Conservation (phyloP, 2,113 vertebrate species). For the Phylloscopus trochilus region DNA sequence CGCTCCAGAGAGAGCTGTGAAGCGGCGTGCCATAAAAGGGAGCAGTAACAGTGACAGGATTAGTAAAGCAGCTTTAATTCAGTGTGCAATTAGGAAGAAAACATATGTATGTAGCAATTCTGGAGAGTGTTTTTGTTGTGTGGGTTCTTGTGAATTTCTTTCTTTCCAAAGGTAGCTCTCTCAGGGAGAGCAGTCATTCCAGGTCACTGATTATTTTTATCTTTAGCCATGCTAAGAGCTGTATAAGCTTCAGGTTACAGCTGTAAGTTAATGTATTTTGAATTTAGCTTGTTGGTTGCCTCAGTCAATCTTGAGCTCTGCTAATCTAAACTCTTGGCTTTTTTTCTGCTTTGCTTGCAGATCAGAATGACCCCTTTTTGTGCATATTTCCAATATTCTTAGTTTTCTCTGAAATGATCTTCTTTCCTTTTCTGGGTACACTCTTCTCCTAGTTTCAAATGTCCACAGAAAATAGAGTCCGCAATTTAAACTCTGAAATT, state of each 20-base stretch:
- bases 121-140: neutral
- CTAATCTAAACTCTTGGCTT: neutral
- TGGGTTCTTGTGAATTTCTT: neutral
- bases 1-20: slow-evolving; percentile 3
- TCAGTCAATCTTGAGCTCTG: neutral
- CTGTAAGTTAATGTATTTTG: slow-evolving; percentile 29
- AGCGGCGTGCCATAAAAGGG: neutral
- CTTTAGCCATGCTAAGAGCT: slow-evolving; percentile 1
- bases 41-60: neutral
- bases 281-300: slow-evolving; percentile 7
- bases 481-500: neutral
- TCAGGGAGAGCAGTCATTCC: slow-evolving; percentile 13
- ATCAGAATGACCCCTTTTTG: neutral
- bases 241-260: slow-evolving; percentile 7
- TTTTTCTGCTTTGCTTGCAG: neutral
- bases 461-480: neutral
- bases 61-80: slow-evolving; percentile 10
- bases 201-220: slow-evolving; percentile 47
- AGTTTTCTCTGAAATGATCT: neutral
- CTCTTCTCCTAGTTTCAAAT: neutral
- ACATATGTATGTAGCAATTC: neutral
- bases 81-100: neutral
- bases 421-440: neutral
- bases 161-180: neutral
- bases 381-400: neutral